Evolutionary conservation across 2,888 invertebrate species (phyloP), one percentile per base, ranked within the genome.

Genomic region (Arge pagana): DNA sequence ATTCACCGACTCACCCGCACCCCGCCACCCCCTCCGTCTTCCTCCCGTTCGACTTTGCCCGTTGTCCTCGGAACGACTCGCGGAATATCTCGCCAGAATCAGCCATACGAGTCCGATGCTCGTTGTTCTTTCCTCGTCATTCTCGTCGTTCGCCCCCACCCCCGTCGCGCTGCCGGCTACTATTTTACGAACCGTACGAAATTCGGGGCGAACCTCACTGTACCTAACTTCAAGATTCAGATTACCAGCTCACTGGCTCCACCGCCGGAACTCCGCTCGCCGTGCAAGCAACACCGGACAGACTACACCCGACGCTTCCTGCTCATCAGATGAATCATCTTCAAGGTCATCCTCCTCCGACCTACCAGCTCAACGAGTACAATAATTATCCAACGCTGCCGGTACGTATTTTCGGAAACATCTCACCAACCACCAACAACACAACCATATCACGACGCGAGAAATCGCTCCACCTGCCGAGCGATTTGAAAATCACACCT

Each of bases 191-290:
- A 39, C 39, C 8, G 42, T 43, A 11, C 35, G 26, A 49, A 63
- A 50, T 13, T 33, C 43, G n/a, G 37, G 76, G 74, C 72, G 58
- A 36, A 48, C 39, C 42, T 13, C 33, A 33, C 13, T 23, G n/a
- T n/a, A 52, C 49, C 40, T 40, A 63, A 58, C 60, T 70, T 74
- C 33, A 71, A 83, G 87, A 86, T 80, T 86, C 86, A 61, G 86
- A 87, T 79, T 87, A 86, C 77, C 87, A 87, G 78, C 80, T 87
- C 70, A 76, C 76, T 41, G 85, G 85, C 68, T 85, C 86, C 68
- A 84, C 85, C 67, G 84, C 82, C 62, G 85, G 85, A 74, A 86
- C 86, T 61, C 86, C 86, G 55, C 81, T 85, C 61, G 81, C 81
- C 63, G 69, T 75, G 48, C 81, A 77, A 60, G 69, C 67, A 53